Evolutionary conservation across 1,140 invertebrate species (phyloP), one percentile per base, ranked within the genome.

Genomic region (Drosophila kohkoa): DNA sequence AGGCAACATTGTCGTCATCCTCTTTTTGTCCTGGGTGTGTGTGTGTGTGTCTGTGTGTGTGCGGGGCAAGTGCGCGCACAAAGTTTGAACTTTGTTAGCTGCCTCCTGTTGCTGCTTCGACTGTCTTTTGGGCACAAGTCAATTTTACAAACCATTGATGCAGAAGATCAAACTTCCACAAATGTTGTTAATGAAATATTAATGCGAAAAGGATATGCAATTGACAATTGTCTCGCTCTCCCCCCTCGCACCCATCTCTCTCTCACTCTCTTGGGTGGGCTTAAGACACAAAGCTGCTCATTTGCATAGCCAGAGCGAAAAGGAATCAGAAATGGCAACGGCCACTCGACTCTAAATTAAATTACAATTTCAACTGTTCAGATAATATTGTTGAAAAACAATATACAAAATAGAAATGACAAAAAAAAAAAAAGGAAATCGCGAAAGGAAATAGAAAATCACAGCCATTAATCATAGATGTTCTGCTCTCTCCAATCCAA

Each of bases 161-260:
- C 89, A 91, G 89, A 91, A 91, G 89, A 91, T 91, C 89, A 91
- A 91, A 91, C 88, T 91, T 91, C 88, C 87, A 81, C 79, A 91
- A 91, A 91, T 89, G 81, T 89, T 89, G 83, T 88, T 91, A 91
- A 91, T 91, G 83, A 91, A 91, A 91, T 91, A 91, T 91, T 91
- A 91, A 91, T 91, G 83, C 88, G 81, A 90, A 90, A 90, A 90
- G 86, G 86, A 91, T 91, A 91, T 91, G 88, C 88, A 91, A 91
- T 91, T 91, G 88, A 91, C 88, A 91, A 91, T 87, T 79, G 79
- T 74, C 81, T 63, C 65, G 41, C 57, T 51, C 38, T 15, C 15
- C 16, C 16, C 13, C 13, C 8, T n/a, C 8, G 11, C 28, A 5
- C 20, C 13, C 35, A 0, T 20, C 20, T 25, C 20, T 20, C 20